A percentile compares a stretch with the other conserved stretches of the same genome.
Evolutionary conservation across 2,797 vertebrate species (phyloP).

Genomic region (Sciurus carolinensis): DNA sequence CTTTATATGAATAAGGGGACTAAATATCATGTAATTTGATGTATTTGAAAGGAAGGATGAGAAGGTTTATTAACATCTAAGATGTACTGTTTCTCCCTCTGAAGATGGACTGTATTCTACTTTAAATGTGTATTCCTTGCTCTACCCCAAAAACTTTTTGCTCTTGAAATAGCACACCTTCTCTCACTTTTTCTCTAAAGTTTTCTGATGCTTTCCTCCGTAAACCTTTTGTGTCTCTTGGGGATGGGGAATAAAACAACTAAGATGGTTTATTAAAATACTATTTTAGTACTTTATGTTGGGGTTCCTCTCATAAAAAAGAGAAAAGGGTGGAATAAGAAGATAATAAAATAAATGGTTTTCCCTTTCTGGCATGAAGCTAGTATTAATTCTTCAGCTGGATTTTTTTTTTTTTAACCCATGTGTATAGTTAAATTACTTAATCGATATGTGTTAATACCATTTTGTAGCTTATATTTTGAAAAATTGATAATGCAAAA

Average conservation of each 20-base stretch:
- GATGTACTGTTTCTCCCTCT: too few relatives aligned
- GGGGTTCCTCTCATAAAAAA: not conserved
- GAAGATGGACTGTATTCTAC: too few relatives aligned
- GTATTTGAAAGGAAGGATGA: not conserved
- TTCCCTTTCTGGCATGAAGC: not conserved
- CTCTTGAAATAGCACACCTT: too few relatives aligned
- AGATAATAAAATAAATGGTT: not conserved
- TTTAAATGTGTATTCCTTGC: too few relatives aligned
- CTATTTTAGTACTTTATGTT: not conserved
- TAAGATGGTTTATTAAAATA: not conserved
- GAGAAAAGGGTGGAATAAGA: not conserved
- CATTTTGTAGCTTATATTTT: constrained; percentile 51
- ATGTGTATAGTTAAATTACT: not conserved
- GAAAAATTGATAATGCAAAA: constrained; percentile 49
- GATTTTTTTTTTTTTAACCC: too few relatives aligned
- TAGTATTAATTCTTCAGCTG: not conserved
- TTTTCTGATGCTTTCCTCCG: too few relatives aligned
- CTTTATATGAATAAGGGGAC: not conserved
- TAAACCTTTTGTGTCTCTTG: not conserved
- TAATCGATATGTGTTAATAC: not conserved
- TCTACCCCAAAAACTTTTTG: too few relatives aligned
- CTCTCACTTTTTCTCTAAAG: too few relatives aligned
- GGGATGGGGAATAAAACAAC: not conserved
- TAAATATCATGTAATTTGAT: not conserved
- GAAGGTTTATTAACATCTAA: constrained; percentile 10